Evolutionary conservation across 1,140 invertebrate genomes (phyloP).

Genomic region (Anoplophora glabripennis): DNA sequence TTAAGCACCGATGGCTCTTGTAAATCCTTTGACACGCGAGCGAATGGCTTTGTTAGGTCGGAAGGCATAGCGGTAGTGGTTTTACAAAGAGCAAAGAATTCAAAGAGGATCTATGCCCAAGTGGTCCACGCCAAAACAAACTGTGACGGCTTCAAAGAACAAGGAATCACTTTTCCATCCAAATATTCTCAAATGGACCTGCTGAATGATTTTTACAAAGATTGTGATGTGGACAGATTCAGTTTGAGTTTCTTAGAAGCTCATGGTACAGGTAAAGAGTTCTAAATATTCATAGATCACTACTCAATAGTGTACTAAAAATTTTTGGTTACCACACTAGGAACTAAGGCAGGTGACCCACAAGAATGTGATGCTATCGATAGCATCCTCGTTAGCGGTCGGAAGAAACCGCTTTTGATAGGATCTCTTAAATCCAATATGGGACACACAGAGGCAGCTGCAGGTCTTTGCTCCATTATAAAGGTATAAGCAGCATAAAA

Average conservation of each 20-base stretch:
- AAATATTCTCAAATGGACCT: slow-evolving; percentile 76
- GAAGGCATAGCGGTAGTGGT: slow-evolving; percentile 75
- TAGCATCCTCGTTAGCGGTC: slow-evolving; percentile 70
- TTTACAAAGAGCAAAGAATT: slow-evolving; percentile 77
- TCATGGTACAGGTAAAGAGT: slow-evolving; percentile 75
- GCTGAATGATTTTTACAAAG: slow-evolving; percentile 81
- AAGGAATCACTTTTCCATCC: slow-evolving; percentile 89
- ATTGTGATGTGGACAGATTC: slow-evolving; percentile 71
- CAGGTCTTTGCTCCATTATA: slow-evolving; percentile 78
- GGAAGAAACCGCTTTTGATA: slow-evolving; percentile 69
- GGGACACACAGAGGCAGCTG: slow-evolving; percentile 89
- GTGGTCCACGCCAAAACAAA: slow-evolving; percentile 64
- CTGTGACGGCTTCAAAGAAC: slow-evolving; percentile 73
- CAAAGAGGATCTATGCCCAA: slow-evolving; percentile 68
- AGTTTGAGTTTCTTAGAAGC: slow-evolving; percentile 82
- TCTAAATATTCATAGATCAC: slow-evolving; percentile 42
- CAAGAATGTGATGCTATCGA: slow-evolving; percentile 87
- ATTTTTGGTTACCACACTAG: slow-evolving; percentile 36
- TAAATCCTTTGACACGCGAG: slow-evolving; percentile 84
- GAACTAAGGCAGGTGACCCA: slow-evolving; percentile 76
- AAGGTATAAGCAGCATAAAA: slow-evolving; percentile 70
- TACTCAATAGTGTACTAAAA: no score
- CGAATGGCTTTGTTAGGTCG: slow-evolving; percentile 72
- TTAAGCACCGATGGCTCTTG: slow-evolving; percentile 81
- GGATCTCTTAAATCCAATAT: slow-evolving; percentile 93